Base-by-base conservation (phyloP, 2,888 invertebrate genomes). In the Machimus atricapillus region DNA sequence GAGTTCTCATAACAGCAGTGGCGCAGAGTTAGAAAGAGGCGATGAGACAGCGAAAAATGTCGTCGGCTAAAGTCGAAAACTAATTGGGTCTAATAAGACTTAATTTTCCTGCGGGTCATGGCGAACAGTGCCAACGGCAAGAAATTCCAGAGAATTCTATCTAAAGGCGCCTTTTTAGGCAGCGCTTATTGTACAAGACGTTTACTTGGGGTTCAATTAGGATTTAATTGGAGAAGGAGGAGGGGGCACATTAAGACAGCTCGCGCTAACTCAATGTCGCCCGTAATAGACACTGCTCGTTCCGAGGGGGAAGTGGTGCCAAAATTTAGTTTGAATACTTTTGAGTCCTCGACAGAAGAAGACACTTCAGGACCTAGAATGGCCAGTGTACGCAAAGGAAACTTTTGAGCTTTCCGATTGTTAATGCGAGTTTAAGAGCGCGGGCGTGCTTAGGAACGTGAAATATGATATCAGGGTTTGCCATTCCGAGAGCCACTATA, bases 71-170 rank as follows among this genome's bases (percentile, higher is more conserved):
- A 74, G 46, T 85, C 73, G 74, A 85, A 85, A 74, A 46, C 85
- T 85, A 85, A 85, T 85, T 85, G 85, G 85, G 74, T 85, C 73
- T 85, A 85, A 85, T 74, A 85, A 27, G 46, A 73, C 85, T 74
- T 85, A 85, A 85, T 85, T 85, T 46, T 85, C 85, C 58, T 46
- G 46, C 58, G 74, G 85, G 74, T 85, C 85, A 85, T 73, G 46
- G 85, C 23, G 74, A 27, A 27, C 40, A 66, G 23, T 12, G 43
- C 85, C 74, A 14, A 19, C 74, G 74, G 74, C 66, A 66, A 23
- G 66, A 66, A 66, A 66, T 66, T 23, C 66, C 66, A 23, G 66
- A 66, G 66, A 66, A 27, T 66, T 66, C 27, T 27, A 66, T 66
- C 66, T 66, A 8, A 27, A 19, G n/a, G 12, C 66, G 66, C 16